A percentile compares a stretch with the other conserved stretches of the same genome.
These are phyloP conservation scores for Ceraclea dissimilis DNA, from an alignment of 2,888 invertebrate species.

Conservation along the genomic window DNA sequence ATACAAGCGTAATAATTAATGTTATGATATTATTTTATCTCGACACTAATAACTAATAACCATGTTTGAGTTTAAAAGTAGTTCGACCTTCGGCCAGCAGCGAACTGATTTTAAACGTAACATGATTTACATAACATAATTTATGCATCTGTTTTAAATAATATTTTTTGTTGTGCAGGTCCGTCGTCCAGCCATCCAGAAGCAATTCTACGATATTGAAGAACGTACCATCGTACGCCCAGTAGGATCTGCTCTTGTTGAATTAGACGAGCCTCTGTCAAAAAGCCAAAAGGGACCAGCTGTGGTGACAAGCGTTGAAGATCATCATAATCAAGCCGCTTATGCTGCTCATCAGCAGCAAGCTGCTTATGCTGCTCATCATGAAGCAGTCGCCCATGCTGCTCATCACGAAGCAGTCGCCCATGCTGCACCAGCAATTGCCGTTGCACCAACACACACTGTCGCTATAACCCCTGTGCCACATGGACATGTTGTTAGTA, in stretches of 20 bases:
- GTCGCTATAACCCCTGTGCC: conserved; percentile 20
- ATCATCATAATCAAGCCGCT: conserved; percentile 14
- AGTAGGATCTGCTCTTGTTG: conserved; percentile 53
- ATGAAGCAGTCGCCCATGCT: conserved; percentile 16
- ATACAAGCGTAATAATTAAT: no score
- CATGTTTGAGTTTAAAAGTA: background rate
- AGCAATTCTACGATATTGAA: conserved; percentile 57
- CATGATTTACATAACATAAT: background rate
- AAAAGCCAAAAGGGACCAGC: conserved; percentile 46
- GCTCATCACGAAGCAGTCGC: conserved; percentile 19
- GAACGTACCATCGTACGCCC: conserved; percentile 52
- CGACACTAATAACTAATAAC: no score
- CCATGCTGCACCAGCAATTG: conserved; percentile 16
- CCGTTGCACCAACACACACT: conserved; percentile 24
- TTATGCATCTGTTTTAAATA: background rate
- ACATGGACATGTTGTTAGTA: conserved; percentile 31
- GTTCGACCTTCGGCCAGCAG: background rate
- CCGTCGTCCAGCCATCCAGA: conserved; percentile 54
- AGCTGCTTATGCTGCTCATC: conserved; percentile 19
- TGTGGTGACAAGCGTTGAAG: conserved; percentile 32
- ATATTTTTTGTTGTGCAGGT: conserved; percentile 31
- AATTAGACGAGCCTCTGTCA: conserved; percentile 51
- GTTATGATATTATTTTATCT: no score
- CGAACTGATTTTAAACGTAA: background rate
- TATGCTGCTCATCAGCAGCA: conserved; percentile 14